A percentile compares a stretch with the other conserved stretches of the same genome.
Evolutionary conservation across 92 coral and sea anemone genomes (phyloP).

Genomic region (Porites divaricata): DNA sequence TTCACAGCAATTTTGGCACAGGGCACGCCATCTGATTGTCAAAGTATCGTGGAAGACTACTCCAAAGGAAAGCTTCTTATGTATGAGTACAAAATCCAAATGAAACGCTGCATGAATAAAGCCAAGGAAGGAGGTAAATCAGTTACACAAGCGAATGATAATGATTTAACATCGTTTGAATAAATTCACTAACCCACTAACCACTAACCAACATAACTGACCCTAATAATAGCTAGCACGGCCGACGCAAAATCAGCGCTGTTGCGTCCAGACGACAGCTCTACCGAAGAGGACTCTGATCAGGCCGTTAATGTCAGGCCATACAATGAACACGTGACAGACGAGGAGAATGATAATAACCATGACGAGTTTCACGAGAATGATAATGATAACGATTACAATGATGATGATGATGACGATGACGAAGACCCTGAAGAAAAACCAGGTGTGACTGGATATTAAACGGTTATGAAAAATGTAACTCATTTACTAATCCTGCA

Average conservation of each 20-base stretch:
- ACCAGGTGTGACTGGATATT: conserved; percentile 39
- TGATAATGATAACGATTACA: conserved; percentile 28
- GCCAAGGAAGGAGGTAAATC: conserved; percentile 40
- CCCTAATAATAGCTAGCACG: conserved; percentile 32
- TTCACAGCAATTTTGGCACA: conserved; percentile 53
- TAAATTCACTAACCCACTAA: conserved; percentile 21
- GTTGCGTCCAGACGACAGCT: conserved; percentile 21
- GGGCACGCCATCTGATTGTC: conserved; percentile 69
- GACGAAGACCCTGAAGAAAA: conserved; percentile 26
- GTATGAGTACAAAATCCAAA: conserved; percentile 86
- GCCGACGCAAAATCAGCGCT: conserved; percentile 42
- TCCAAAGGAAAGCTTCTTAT: conserved; percentile 77
- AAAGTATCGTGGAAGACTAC: conserved; percentile 72
- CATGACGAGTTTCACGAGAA: conserved; percentile 29
- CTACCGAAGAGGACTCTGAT: conserved; percentile 9
- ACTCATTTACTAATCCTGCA: background rate
- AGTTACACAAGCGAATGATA: background rate
- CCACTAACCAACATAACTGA: conserved; percentile 34
- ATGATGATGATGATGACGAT: conserved; percentile 21
- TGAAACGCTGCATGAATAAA: conserved; percentile 72
- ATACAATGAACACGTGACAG: background rate
- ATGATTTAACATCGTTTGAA: background rate
- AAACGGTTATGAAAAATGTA: background rate
- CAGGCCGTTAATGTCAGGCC: conserved; percentile 34
- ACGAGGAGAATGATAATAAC: conserved; percentile 25